phyloP scores from a whole-genome alignment of 1,140 invertebrate species.

The Diabrotica virgifera region DNA sequence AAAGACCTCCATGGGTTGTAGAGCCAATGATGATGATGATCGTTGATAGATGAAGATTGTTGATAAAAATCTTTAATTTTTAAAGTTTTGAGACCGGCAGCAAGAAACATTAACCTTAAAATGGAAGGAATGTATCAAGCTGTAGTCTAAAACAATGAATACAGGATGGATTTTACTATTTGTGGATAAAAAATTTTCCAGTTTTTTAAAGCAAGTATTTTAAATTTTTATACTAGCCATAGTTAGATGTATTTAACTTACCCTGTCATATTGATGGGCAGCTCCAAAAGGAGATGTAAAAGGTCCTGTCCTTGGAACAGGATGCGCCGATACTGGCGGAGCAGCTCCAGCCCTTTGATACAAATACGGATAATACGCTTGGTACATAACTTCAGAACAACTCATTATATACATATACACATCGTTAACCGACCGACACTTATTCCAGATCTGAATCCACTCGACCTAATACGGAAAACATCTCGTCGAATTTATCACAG shows the following conservation, averaged over 20 bases:
- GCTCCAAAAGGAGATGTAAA: constrained; percentile 47
- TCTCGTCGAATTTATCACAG: constrained; percentile 5
- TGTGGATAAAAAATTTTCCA: no score
- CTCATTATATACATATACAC: constrained; percentile 51
- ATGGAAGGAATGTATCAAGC: no score
- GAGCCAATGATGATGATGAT: no score
- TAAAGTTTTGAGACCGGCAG: no score
- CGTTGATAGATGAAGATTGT: no score
- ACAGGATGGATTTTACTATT: no score
- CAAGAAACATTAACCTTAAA: no score
- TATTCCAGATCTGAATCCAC: constrained; percentile 15
- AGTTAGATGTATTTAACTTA: constrained; percentile 38
- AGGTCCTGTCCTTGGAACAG: constrained; percentile 46
- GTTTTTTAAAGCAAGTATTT: no score
- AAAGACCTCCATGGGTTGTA: no score
- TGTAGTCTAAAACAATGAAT: no score
- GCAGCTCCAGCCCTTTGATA: constrained; percentile 53
- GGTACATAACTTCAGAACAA: constrained; percentile 59
- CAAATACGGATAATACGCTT: constrained; percentile 57
- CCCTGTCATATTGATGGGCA: constrained; percentile 54
- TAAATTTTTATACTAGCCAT: no score
- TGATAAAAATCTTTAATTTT: no score
- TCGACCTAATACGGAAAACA: neutral
- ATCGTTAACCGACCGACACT: constrained; percentile 30
- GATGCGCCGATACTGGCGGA: constrained; percentile 47